These are phyloP conservation scores for Coelopa frigida DNA, from an alignment of 1,140 invertebrate genomes.

Conservation along the genomic window DNA sequence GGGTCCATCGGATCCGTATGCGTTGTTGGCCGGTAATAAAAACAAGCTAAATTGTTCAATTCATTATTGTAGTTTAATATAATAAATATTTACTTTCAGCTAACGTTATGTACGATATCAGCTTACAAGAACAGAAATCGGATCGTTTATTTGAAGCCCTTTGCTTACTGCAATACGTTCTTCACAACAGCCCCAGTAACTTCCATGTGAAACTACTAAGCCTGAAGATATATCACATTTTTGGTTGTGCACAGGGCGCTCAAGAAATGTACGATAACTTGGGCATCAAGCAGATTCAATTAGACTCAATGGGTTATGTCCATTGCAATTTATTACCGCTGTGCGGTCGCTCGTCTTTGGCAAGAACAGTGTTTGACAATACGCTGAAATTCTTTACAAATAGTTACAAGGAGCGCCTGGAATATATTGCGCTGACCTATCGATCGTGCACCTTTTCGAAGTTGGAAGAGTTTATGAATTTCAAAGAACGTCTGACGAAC, in stretches of 20 bases:
- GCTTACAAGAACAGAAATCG: slow-evolving; percentile 51
- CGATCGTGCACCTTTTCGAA: slow-evolving; percentile 91
- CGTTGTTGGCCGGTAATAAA: slow-evolving; percentile 54
- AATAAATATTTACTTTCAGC: slow-evolving; percentile 32
- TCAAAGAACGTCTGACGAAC: slow-evolving; percentile 70
- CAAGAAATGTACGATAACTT: slow-evolving; percentile 60
- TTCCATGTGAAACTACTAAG: slow-evolving; percentile 70
- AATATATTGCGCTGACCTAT: slow-evolving; percentile 86
- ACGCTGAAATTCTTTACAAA: slow-evolving; percentile 80
- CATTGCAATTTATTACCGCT: slow-evolving; percentile 65
- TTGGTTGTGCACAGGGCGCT: slow-evolving; percentile 64
- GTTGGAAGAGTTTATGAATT: slow-evolving; percentile 83
- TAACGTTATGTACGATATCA: slow-evolving; percentile 67
- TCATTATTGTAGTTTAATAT: neutral
- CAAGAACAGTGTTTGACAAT: slow-evolving; percentile 56
- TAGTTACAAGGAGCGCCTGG: slow-evolving; percentile 83
- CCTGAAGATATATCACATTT: slow-evolving; percentile 61
- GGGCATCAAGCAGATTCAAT: slow-evolving; percentile 90
- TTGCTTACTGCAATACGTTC: slow-evolving; percentile 60
- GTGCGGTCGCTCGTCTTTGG: slow-evolving; percentile 60
- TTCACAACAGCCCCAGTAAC: slow-evolving; percentile 66
- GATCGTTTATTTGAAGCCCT: slow-evolving; percentile 58
- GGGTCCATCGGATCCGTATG: slow-evolving; percentile 66
- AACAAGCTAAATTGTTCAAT: neutral
- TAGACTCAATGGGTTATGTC: slow-evolving; percentile 84